A percentile compares a stretch with the other conserved stretches of the same genome.
These are phyloP conservation scores for Melanostigma gelatinosum DNA, from an alignment of 2,113 vertebrate genomes.

Conservation along the genomic window DNA sequence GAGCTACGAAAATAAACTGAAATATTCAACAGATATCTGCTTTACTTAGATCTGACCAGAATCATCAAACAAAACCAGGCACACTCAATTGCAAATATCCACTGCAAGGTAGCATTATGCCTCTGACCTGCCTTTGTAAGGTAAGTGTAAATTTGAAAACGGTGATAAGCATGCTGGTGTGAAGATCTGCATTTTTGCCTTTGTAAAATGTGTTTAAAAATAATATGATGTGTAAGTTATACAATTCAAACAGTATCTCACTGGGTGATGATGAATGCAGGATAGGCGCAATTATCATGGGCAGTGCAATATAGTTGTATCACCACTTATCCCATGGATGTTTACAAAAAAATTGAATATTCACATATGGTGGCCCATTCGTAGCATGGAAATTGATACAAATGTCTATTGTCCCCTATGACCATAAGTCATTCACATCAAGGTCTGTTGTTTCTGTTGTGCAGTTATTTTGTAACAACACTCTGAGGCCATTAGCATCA, in stretches of 20 bases:
- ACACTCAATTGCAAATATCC: neutral
- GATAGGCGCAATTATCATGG: neutral
- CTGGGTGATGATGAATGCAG: neutral
- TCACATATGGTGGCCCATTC: neutral
- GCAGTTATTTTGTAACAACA: neutral
- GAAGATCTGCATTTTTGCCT: neutral
- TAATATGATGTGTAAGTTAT: neutral
- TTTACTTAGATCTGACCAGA: neutral
- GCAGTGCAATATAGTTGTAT: neutral
- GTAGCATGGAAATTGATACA: neutral
- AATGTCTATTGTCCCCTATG: neutral
- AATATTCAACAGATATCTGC: neutral
- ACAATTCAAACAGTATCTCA: neutral
- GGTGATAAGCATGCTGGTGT: neutral
- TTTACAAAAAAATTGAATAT: neutral
- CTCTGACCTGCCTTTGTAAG: neutral
- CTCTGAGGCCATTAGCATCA: neutral
- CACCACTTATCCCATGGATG: neutral
- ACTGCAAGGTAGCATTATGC: neutral
- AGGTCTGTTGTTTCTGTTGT: neutral
- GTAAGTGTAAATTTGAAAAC: constrained; percentile 10
- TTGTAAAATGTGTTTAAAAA: neutral
- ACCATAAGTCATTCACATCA: neutral
- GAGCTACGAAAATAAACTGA: neutral
- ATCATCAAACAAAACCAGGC: neutral